A percentile compares a stretch with the other conserved stretches of the same genome.
Conservation (phyloP, 2,888 invertebrate genomes). For the Xestia c-nigrum region DNA sequence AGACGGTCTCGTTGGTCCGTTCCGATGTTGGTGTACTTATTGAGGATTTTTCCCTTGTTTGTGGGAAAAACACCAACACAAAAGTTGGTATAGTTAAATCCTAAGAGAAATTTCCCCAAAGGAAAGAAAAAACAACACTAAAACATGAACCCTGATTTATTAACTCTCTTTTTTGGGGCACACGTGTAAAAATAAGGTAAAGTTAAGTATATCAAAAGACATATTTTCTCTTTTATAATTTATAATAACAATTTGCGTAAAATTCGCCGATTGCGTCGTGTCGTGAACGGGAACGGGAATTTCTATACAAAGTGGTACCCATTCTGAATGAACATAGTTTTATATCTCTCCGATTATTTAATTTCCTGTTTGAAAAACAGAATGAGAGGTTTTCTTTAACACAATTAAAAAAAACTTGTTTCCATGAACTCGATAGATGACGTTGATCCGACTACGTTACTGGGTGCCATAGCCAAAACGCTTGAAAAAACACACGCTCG, state of each 20-base stretch:
- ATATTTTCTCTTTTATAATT: background rate
- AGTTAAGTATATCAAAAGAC: background rate
- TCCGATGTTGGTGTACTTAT: slow-evolving; percentile 27
- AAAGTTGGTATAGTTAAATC: background rate
- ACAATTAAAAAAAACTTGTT: too few relatives aligned
- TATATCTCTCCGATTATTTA: background rate
- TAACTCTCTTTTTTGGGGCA: too few relatives aligned
- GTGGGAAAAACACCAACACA: background rate
- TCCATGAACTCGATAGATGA: too few relatives aligned
- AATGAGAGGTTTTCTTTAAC: too few relatives aligned
- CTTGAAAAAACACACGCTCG: too few relatives aligned
- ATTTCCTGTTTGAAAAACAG: background rate
- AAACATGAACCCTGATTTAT: too few relatives aligned
- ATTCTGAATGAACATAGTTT: background rate
- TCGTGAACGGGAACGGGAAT: background rate
- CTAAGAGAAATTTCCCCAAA: background rate
- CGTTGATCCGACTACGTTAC: too few relatives aligned
- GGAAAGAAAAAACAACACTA: background rate
- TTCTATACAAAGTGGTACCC: background rate
- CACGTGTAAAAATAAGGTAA: background rate
- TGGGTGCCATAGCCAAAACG: too few relatives aligned
- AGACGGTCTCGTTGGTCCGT: slow-evolving; percentile 65
- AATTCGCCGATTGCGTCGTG: background rate
- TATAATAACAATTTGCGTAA: background rate
- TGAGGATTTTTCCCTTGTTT: background rate